These are phyloP conservation scores for Melangyna quadrimaculata DNA, from an alignment of 2,888 invertebrate species.

Conservation along the genomic window DNA sequence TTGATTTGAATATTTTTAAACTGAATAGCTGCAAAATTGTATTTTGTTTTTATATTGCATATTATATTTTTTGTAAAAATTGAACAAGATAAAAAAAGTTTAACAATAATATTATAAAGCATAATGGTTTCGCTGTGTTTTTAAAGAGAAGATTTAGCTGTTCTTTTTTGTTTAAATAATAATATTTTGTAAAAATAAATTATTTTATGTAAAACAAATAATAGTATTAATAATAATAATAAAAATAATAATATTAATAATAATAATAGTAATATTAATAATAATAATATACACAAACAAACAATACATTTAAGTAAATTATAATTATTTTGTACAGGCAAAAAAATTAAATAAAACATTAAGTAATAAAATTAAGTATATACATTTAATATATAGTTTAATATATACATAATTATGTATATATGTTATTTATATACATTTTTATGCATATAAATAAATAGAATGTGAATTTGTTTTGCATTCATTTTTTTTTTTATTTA, in stretches of 20 bases:
- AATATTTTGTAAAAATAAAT: constrained; percentile 18
- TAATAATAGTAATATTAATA: constrained; percentile 38
- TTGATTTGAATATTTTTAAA: not conserved
- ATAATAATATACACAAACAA: constrained; percentile 50
- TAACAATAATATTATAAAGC: constrained; percentile 14
- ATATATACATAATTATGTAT: constrained; percentile 35
- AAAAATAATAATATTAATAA: constrained; percentile 34
- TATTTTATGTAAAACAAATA: constrained; percentile 22
- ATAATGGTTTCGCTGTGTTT: constrained; percentile 18
- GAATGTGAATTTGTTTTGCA: constrained; percentile 53
- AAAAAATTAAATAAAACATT: constrained; percentile 45
- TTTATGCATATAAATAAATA: not conserved
- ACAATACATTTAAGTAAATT: constrained; percentile 30
- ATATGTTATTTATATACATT: constrained; percentile 16
- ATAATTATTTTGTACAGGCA: constrained; percentile 48
- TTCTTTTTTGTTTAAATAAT: constrained; percentile 31
- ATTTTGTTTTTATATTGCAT: constrained; percentile 3
- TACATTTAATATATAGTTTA: constrained; percentile 51
- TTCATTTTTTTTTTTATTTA: constrained; percentile 50
- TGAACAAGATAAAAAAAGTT: constrained; percentile 34
- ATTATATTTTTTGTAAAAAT: constrained; percentile 18
- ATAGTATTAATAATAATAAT: constrained; percentile 37
- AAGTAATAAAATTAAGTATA: constrained; percentile 53
- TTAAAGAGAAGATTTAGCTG: constrained; percentile 47
- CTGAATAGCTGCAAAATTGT: constrained; percentile 12